Conservation (phyloP, 1,140 invertebrate genomes). For the Drosophila oshimai region DNA sequence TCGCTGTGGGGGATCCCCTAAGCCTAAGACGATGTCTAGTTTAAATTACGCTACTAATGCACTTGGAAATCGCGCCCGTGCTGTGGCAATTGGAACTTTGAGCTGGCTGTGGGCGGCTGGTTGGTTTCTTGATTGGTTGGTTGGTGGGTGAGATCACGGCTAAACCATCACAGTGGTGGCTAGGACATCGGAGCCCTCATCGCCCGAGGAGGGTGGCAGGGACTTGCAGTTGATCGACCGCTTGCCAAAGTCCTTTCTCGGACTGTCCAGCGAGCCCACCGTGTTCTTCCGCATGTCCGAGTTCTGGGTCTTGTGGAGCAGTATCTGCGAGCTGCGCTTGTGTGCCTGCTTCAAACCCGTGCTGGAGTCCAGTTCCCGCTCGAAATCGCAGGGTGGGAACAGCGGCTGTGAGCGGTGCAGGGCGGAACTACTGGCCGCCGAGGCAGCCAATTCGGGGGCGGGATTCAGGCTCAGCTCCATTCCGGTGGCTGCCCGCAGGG, state of each 20-base stretch:
- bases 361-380: constrained; percentile 67
- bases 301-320: constrained; percentile 89
- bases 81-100: constrained; percentile 54
- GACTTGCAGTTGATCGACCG: constrained; percentile 83
- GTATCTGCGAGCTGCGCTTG: constrained; percentile 85
- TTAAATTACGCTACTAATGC: constrained; percentile 67
- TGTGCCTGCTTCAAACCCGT: constrained; percentile 63
- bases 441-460: constrained; percentile 81
- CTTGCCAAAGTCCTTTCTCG: constrained; percentile 91
- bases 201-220: constrained; percentile 78
- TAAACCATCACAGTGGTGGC: constrained; percentile 84
- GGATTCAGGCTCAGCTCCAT: constrained; percentile 84
- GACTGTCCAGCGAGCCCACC: constrained; percentile 88
- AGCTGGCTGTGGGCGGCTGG: constrained; percentile 21
- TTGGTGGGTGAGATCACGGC: constrained; percentile 61
- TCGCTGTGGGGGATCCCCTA: neutral
- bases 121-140: constrained; percentile 22
- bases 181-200: constrained; percentile 84
- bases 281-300: constrained; percentile 91
- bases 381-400: constrained; percentile 84
- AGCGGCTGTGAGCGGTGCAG: constrained; percentile 86
- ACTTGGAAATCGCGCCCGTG: constrained; percentile 68
- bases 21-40: neutral
- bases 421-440: constrained; percentile 84
- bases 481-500: constrained; percentile 74